Evolutionary conservation across 2,888 invertebrate genomes (phyloP).

Genomic region (Eustalomyia histrio): DNA sequence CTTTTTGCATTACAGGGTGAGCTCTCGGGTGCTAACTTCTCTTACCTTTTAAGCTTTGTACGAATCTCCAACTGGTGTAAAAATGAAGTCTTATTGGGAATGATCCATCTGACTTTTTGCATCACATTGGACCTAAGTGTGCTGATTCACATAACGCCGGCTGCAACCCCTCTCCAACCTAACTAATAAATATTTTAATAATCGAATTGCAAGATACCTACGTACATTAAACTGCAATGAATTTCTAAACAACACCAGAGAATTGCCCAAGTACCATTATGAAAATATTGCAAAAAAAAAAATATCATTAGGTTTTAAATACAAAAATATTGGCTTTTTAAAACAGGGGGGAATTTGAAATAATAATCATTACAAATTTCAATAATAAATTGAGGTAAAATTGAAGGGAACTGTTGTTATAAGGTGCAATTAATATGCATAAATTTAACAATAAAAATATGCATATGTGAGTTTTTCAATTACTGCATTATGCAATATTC

Average conservation of each 20-base stretch:
- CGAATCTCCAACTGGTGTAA: no score
- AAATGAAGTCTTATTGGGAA: no score
- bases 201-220: not conserved
- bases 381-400: constrained; percentile 3
- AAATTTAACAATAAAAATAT: constrained; percentile 5
- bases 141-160: no score
- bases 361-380: not conserved
- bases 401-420: constrained; percentile 11
- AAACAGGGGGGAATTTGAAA: not conserved
- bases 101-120: no score
- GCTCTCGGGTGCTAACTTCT: no score
- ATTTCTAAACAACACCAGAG: not conserved
- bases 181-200: no score
- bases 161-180: no score
- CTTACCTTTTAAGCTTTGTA: no score
- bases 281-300: constrained; percentile 8
- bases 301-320: constrained; percentile 24
- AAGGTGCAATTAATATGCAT: constrained; percentile 5
- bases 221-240: constrained; percentile 6
- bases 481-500: constrained; percentile 61
- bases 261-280: not conserved
- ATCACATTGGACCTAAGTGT: no score
- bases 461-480: constrained; percentile 44
- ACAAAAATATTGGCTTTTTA: constrained; percentile 57
- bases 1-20: no score